These are phyloP conservation scores for Probosciger aterrimus DNA, from an alignment of 2,113 vertebrate genomes.

Conservation along the genomic window DNA sequence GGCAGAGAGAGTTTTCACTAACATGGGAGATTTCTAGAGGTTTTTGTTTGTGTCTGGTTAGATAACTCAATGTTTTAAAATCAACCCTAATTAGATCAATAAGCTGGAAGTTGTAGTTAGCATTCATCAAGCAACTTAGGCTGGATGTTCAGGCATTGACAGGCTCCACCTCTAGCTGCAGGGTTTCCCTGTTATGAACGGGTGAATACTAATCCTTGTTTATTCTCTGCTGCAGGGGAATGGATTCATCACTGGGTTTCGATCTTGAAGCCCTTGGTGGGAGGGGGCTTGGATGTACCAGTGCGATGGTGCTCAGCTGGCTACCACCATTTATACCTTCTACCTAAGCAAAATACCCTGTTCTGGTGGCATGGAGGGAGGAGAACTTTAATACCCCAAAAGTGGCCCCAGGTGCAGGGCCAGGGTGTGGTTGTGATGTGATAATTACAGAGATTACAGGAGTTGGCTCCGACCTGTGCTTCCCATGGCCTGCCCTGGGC, in stretches of 20 bases:
- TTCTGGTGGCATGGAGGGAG: rapidly evolving
- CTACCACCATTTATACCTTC: rapidly evolving
- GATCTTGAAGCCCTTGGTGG: neutral
- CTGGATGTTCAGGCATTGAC: neutral
- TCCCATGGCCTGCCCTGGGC: neutral
- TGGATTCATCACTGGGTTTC: neutral
- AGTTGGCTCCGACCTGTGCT: neutral
- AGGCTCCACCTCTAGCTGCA: slow-evolving; percentile 48
- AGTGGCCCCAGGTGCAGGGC: neutral
- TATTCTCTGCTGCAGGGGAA: slow-evolving; percentile 14
- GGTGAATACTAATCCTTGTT: slow-evolving; percentile 53
- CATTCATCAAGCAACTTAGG: slow-evolving; percentile 42
- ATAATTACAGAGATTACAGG: neutral
- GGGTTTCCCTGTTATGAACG: slow-evolving; percentile 19
- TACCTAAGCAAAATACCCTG: rapidly evolving
- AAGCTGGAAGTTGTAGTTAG: slow-evolving; percentile 29
- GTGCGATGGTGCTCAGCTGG: rapidly evolving
- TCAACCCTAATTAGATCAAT: slow-evolving; percentile 59
- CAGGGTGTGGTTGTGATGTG: neutral
- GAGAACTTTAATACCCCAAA: rapidly evolving
- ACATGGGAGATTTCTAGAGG: neutral
- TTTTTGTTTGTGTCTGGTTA: neutral
- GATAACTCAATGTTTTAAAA: slow-evolving; percentile 35
- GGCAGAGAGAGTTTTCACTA: neutral
- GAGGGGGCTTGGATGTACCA: rapidly evolving